These are phyloP conservation scores for Diadophis punctatus DNA, from an alignment of 2,113 vertebrate genomes.

Conservation along the genomic window DNA sequence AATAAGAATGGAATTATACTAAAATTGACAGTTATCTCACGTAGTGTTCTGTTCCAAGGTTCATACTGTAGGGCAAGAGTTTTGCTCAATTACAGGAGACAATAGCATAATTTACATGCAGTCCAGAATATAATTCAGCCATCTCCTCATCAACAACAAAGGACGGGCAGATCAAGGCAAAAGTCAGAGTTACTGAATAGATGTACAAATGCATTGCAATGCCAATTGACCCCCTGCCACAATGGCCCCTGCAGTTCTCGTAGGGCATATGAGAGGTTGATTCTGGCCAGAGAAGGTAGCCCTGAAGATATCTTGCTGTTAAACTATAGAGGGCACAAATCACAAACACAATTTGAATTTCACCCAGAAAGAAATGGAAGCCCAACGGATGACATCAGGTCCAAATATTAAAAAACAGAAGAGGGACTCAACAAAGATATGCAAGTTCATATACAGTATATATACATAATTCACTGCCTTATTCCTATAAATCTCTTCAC, in stretches of 20 bases:
- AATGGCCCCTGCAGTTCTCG: neutral
- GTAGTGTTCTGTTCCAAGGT: neutral
- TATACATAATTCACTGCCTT: neutral
- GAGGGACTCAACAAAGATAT: conserved; percentile 4
- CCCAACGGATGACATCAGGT: neutral
- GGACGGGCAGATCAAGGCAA: neutral
- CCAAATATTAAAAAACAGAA: neutral
- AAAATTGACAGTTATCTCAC: neutral
- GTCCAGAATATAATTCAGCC: neutral
- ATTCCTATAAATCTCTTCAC: neutral
- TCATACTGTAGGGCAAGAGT: neutral
- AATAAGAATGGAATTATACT: neutral
- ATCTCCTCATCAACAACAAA: neutral
- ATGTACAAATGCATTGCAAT: neutral
- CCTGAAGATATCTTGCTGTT: neutral
- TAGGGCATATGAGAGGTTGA: neutral
- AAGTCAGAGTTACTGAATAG: neutral
- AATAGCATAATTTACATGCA: neutral
- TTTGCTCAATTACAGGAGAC: neutral
- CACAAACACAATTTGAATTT: neutral
- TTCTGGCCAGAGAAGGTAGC: neutral
- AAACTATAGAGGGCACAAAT: neutral
- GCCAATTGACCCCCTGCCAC: neutral
- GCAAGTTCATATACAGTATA: neutral
- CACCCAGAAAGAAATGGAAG: neutral